Conservation (phyloP, 35 echinoderm and acorn worm species). For the Stichopus chloronotus region DNA sequence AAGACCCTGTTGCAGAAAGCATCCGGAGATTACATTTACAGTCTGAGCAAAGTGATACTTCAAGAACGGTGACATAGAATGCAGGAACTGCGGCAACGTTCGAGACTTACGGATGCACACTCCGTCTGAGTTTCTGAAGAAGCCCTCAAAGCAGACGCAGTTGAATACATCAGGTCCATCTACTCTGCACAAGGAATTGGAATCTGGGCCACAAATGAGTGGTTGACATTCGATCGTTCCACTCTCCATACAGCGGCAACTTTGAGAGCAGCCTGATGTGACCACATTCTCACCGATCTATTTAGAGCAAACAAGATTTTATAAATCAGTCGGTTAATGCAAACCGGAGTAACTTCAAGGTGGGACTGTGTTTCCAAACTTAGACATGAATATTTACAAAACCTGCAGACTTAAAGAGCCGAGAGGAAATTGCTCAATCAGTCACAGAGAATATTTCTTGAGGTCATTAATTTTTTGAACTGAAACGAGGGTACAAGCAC, state of each 20-base stretch:
- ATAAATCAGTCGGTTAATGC: background rate
- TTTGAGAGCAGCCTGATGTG: background rate
- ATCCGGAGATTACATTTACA: too few relatives aligned
- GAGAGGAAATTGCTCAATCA: too few relatives aligned
- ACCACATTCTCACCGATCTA: constrained; percentile 28
- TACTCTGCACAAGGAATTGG: constrained; percentile 32
- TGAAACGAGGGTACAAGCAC: too few relatives aligned
- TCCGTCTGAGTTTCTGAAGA: constrained; percentile 14
- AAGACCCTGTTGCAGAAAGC: too few relatives aligned
- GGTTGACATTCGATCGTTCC: background rate
- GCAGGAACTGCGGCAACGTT: background rate
- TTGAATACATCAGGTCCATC: background rate
- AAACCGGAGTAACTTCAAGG: background rate
- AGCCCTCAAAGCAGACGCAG: constrained; percentile 15
- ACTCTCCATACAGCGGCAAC: background rate
- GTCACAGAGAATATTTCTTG: too few relatives aligned
- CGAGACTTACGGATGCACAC: background rate
- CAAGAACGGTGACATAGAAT: too few relatives aligned
- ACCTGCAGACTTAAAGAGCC: too few relatives aligned
- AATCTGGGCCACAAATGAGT: background rate
- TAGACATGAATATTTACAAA: background rate
- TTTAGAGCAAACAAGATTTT: background rate
- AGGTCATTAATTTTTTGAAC: too few relatives aligned
- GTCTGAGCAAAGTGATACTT: too few relatives aligned
- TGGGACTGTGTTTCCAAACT: background rate